Evolutionary conservation across 2,113 vertebrate species (phyloP), one percentile per base, ranked within the genome.

Genomic region (Hippolais icterina): DNA sequence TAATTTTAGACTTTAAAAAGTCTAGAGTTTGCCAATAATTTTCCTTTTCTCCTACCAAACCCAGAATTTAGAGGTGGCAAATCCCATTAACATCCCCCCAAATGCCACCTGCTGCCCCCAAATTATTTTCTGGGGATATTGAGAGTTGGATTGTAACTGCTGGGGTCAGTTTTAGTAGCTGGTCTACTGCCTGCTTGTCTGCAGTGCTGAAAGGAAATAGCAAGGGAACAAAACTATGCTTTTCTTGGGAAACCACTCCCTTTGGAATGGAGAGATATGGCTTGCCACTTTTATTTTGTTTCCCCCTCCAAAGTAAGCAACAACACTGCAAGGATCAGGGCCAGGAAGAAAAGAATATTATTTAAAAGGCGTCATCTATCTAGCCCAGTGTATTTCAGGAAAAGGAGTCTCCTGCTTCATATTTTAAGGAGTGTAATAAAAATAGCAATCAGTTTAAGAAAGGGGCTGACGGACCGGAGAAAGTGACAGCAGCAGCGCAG

Each of bases 231-330:
- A 93, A 96, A 95, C 94, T 96, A 89, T 98, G 98, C 98, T 98
- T 98, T 98, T 97, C 96, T 97, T 98, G 98, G 98, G 98, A 98
- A 98, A 96, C 97, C 97, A 97, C 98, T 98, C 98, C 98, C 97
- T 98, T 96, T 97, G 97, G 97, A 97, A 97, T 96, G 95, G 96
- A 95, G 97, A 96, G 94, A 95, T 97, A 97, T 88, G 96, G 97
- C 96, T 97, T 92, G 95, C 96, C 96, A 87, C 92, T 97, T 96
- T 59, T 96, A 94, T 97, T 98, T 98, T 97, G 96, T 96, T 96
- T 97, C 89, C 81, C 63, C 90, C 64, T 97, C 97, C 97, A 98
- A 98, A 97, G 86, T 94, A 97, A 98, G 98, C 96, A 97, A 96
- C 93, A 96, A 94, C 96, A 96, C 76, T 81, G 93, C 93, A 92